Base-by-base conservation (phyloP, 1,140 invertebrate genomes). In the Tenebrio molitor region DNA sequence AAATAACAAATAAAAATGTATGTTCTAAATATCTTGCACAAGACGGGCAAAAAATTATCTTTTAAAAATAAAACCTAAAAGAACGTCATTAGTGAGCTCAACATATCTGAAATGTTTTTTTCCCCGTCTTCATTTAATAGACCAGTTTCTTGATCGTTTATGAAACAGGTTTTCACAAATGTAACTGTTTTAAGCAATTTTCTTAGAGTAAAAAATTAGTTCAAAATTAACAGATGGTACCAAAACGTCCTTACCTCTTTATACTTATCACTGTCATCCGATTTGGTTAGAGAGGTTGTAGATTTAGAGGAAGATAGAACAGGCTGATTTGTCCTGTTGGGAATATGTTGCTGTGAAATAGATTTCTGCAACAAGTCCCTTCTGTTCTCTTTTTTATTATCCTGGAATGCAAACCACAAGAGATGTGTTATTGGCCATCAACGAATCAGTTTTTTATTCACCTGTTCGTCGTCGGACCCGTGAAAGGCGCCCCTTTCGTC, bases 401-500 rank as follows among this genome's bases (percentile, higher is more conserved):
- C 50, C 50, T 58, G 15, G 1, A 42, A 2, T n/a, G 41, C 10
- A 42, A 42, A 6, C 41, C n/a, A 42, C 6, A 2, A 42, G 15
- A 6, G n/a, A n/a, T n/a, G n/a, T n/a, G n/a, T n/a, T n/a, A 10
- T 1, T 36, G 8, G 33, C 33, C 41, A 42, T 6, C 41, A 14
- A 14, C 3, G n/a, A 41, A n/a, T 4, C 2, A 50, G 3, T 50
- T 50, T 15, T 50, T 50, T 50, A 58, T 34, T 33, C 21, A 68
- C 74, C 64, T 74, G 64, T 53, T 89, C 89, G 23, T 90, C 89
- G 63, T 89, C 87, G 0, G 88, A 88, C 25, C 89, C 90, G 76
- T 91, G 91, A 83, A 96, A 96, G 7, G 93, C 94, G 1, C 95
- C 95, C 53, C 88, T 90, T 1, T 94, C 87, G 84, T 96, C 95